Evolutionary conservation across 1,140 invertebrate species (phyloP).

Genomic region (Harpegnathos saltator): DNA sequence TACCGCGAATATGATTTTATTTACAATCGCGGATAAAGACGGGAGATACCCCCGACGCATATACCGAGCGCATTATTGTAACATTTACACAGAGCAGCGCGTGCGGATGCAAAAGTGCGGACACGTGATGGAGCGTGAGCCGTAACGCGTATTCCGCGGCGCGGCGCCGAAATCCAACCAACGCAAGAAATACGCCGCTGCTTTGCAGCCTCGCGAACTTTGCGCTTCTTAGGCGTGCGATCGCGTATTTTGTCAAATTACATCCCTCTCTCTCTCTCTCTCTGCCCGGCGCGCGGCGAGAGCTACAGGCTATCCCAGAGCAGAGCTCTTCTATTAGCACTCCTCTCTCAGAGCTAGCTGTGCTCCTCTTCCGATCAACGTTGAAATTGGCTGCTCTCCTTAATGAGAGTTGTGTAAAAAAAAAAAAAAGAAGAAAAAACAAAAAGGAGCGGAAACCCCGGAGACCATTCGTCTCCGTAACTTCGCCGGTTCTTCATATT

Average conservation of each 20-base stretch:
- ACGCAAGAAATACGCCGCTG: not conserved
- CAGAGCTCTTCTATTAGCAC: not conserved
- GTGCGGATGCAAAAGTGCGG: conserved; percentile 3
- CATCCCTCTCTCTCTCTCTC: too few relatives aligned
- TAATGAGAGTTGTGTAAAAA: not conserved
- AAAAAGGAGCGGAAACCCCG: too few relatives aligned
- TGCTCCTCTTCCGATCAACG: too few relatives aligned
- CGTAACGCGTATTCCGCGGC: not conserved
- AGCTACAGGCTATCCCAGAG: too few relatives aligned
- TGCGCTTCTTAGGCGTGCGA: not conserved
- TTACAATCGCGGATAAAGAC: not conserved
- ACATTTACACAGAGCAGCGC: conserved; percentile 33
- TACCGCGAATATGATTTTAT: not conserved
- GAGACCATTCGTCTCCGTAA: not conserved
- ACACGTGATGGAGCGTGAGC: not conserved
- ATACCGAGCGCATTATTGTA: conserved; percentile 19
- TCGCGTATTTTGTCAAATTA: conserved; percentile 31
- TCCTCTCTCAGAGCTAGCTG: too few relatives aligned
- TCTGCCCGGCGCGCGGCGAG: too few relatives aligned
- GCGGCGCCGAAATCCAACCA: not conserved
- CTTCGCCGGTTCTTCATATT: too few relatives aligned
- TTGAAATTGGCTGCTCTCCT: not conserved
- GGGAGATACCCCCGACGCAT: not conserved
- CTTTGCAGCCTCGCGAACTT: conserved; percentile 8
- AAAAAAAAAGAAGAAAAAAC: not conserved